A percentile compares a stretch with the other conserved stretches of the same genome.
Conservation (phyloP, 2,113 vertebrate genomes). For the Coturnix japonica region DNA sequence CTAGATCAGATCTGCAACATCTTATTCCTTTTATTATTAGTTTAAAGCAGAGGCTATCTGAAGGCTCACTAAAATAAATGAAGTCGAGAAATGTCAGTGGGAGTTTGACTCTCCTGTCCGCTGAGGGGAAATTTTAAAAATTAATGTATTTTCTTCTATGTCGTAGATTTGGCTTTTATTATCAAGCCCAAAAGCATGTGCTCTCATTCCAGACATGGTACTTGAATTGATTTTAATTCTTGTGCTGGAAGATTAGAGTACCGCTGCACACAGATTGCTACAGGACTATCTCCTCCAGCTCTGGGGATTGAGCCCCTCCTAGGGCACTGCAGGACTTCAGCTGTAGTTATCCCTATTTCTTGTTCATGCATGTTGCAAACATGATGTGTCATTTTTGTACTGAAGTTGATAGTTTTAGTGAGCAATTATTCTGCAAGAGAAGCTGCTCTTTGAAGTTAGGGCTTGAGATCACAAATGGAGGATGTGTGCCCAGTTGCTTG, state of each 20-base stretch:
- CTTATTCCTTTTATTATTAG: not conserved
- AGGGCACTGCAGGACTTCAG: not conserved
- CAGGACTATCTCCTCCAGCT: constrained; percentile 18
- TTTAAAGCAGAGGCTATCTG: constrained; percentile 33
- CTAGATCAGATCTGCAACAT: not conserved
- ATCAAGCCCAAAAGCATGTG: not conserved
- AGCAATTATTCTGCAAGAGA: constrained; percentile 49
- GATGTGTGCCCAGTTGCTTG: not conserved
- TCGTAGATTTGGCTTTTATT: not conserved
- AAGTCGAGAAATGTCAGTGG: not conserved
- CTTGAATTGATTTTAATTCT: not conserved
- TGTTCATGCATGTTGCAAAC: constrained; percentile 39
- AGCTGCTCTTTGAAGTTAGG: constrained; percentile 58
- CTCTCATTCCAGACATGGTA: not conserved
- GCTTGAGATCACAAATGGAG: constrained; percentile 25
- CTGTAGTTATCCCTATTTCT: constrained; percentile 41
- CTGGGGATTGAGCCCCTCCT: constrained; percentile 14
- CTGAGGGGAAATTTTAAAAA: not conserved
- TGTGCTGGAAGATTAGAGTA: not conserved
- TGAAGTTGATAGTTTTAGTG: constrained; percentile 64
- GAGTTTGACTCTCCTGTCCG: not conserved
- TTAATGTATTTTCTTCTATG: not conserved
- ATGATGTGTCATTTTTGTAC: constrained; percentile 44
- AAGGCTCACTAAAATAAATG: not conserved
- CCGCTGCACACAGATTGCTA: not conserved